Base-by-base conservation (phyloP, 2,113 vertebrate species). In the Noctilio leporinus region DNA sequence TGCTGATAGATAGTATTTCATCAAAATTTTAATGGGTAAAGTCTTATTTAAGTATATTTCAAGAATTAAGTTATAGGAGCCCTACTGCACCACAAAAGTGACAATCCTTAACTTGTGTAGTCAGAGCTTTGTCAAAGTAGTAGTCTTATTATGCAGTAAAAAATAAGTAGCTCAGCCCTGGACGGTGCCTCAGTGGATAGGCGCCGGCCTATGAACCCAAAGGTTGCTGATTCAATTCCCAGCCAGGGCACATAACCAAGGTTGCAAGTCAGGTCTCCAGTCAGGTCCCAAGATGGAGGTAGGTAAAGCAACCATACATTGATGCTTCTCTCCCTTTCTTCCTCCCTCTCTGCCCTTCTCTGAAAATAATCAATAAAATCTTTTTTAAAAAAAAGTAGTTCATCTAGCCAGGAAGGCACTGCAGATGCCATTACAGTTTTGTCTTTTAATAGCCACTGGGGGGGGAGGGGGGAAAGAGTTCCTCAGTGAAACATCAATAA, bases 41-140 rank as follows among this genome's bases (percentile, higher is more conserved):
- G 85, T 65, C 11, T 76, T 45, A 78, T 26, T 89, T 93, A 92
- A 49, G 35, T 86, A 8, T 26, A 93, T 57, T 75, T 92, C 59
- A 80, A 83, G 35, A 91, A 95, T 70, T 80, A 94, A 90, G 69
- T 69, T 55, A 70, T 26, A 92, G 59, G 38, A 97, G 76, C 15
- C n/a, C 7, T 64, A 64, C 8, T 35, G 40, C 2, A 89, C 5
- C 8, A 82, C 14, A 47, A 26, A 80, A 95, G n/a, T 81, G 59
- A 70, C 47, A 30, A 77, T 65, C 35, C 28, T 82, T 64, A 67
- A 35, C 26, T 53, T 64, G 47, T n/a, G 45, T 33, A 85, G 49
- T 19, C 0, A 14, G 19, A 26, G 51, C 62, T 89, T 51, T 64
- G 59, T 65, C 88, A 87, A 94, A 78, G 62, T 69, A 62, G 64